A percentile compares a stretch with the other conserved stretches of the same genome.
Evolutionary conservation across 2,888 invertebrate genomes (phyloP).

Genomic region (Oscheius sp.): DNA sequence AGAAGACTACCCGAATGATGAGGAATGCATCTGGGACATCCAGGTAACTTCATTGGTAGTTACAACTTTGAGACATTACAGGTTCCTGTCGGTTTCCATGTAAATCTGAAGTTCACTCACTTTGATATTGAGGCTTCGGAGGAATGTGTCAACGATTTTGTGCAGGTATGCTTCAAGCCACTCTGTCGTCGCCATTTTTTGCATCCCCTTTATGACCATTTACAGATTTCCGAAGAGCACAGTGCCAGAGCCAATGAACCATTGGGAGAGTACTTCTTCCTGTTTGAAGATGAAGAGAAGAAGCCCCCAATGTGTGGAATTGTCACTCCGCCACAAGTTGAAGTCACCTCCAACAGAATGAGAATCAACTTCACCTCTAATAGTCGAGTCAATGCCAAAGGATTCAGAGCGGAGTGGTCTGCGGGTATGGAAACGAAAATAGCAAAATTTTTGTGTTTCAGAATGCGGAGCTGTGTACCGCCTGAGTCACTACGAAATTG

Average conservation of each 20-base stretch:
- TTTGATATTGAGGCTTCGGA: conserved; percentile 61
- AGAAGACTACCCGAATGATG: conserved; percentile 55
- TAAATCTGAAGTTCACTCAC: conserved; percentile 55
- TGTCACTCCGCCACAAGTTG: conserved; percentile 49
- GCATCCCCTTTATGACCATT: not conserved
- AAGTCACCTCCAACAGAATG: conserved; percentile 62
- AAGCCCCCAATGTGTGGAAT: conserved; percentile 58
- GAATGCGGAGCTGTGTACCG: conserved; percentile 62
- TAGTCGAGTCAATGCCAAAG: conserved; percentile 53
- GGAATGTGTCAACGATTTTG: conserved; percentile 60
- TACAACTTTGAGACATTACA: not conserved
- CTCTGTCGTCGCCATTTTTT: not conserved
- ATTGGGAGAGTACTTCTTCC: conserved; percentile 65
- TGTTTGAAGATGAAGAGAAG: conserved; percentile 67
- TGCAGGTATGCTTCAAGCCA: conserved; percentile 24
- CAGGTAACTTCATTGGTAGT: conserved; percentile 20
- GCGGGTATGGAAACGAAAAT: conserved; percentile 49
- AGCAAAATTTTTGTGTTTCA: conserved; percentile 34
- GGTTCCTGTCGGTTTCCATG: conserved; percentile 64
- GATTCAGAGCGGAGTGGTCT: conserved; percentile 66
- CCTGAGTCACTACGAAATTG: conserved; percentile 65
- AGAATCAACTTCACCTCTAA: conserved; percentile 69
- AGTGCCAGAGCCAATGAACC: conserved; percentile 64
- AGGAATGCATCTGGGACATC: conserved; percentile 70
- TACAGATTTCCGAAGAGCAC: conserved; percentile 66